Base-by-base conservation (phyloP, 2,113 vertebrate species). In the Carollia perspicillata region DNA sequence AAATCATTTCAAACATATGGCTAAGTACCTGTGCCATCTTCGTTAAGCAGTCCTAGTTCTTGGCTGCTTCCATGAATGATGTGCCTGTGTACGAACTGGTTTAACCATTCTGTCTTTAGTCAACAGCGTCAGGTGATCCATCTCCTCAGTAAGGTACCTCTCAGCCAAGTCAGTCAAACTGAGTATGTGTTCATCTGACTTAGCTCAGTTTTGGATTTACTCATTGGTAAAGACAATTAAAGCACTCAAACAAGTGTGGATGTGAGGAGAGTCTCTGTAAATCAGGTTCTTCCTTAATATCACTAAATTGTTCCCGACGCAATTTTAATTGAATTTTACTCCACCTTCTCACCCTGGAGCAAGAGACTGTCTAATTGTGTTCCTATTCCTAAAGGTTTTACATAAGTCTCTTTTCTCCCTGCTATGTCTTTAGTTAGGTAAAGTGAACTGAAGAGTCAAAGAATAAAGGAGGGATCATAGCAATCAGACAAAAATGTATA, bases 1-100 rank as follows among this genome's bases (percentile, higher is more conserved):
- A 63, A 86, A 81, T 88, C 44, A 72, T 95, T 79, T 88, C 37
- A 85, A 88, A 84, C 84, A 75, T 87, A 83, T 83, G 88, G 88
- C 16, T 95, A 90, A 92, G 60, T 79, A 28, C 53, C 42, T 26
- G 18, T 37, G 9, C 35, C 75, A 55, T 58, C 17, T 71, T 90
- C 69, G 35, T 90, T 37, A 51, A 81, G 60, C 77, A 85, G 37
- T 74, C 33, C 47, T 30, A 28, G 1, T 28, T 90, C 84, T 49
- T 92, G 53, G 63, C 53, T 14, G 23, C 44, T 14, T 16, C 12
- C 17, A 33, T 42, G 55, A 96, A 90, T 49, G 80, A 68, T 17
- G 6, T 85, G 13, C 55, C 26, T 37, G 33, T 23, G 69, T 88
- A 40, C 35, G 95, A 88, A 92, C 75, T 4, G 28, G 37, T 89